Percentiles rank a stretch among this genome's conserved stretches.
Evolutionary conservation across 2,888 invertebrate species (phyloP).

Genomic region (Steromphala cineraria): DNA sequence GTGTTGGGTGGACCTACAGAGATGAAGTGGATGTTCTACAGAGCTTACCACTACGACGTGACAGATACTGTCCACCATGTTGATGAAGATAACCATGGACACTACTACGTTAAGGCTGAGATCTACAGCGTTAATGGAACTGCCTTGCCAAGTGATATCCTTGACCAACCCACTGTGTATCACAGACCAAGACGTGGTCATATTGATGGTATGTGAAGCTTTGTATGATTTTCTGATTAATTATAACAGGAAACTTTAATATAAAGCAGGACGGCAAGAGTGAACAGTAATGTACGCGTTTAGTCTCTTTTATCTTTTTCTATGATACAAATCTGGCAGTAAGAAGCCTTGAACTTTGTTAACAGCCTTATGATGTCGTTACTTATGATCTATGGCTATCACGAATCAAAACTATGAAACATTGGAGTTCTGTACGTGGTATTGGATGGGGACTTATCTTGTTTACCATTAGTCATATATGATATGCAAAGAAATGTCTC

Average conservation of each 20-base stretch:
- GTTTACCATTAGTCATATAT: no score
- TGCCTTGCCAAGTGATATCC: neutral
- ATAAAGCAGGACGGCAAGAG: no score
- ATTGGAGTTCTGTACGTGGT: neutral
- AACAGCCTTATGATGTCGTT: no score
- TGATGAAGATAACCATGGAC: constrained; percentile 18
- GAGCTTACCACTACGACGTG: constrained; percentile 38
- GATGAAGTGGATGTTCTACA: constrained; percentile 34
- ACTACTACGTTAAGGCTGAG: constrained; percentile 31
- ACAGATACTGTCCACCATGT: constrained; percentile 30
- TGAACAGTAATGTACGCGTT: no score
- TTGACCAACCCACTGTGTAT: constrained; percentile 26
- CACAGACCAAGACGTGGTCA: constrained; percentile 32
- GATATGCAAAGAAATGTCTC: neutral
- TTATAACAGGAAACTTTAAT: neutral
- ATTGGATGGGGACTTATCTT: no score
- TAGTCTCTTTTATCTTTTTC: no score
- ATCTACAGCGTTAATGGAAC: constrained; percentile 42
- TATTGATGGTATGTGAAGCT: constrained; percentile 32
- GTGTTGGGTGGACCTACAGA: constrained; percentile 42
- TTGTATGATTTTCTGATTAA: neutral
- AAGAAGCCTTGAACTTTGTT: no score
- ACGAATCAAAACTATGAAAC: no score
- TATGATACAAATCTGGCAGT: no score
- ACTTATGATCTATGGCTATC: no score